phyloP scores from a whole-genome alignment of 2,888 invertebrate genomes.

The Zele albiditarsus region DNA sequence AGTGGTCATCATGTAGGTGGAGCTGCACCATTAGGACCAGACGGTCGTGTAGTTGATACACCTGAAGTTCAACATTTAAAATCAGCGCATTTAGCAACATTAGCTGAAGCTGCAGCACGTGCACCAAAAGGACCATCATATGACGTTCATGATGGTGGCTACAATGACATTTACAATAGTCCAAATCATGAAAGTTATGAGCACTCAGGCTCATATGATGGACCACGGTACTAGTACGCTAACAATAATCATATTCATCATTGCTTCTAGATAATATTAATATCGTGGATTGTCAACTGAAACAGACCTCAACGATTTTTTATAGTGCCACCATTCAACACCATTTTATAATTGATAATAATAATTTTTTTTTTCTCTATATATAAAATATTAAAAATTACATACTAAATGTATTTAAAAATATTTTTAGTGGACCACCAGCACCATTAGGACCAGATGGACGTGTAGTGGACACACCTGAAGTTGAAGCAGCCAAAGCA shows the following conservation, averaged over 20 bases:
- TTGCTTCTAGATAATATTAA: slow-evolving; percentile 32
- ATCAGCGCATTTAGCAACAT: slow-evolving; percentile 63
- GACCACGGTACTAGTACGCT: slow-evolving; percentile 43
- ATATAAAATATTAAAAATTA: too few species aligned
- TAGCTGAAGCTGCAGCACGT: slow-evolving; percentile 69
- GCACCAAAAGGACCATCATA: slow-evolving; percentile 62
- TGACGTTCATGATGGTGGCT: slow-evolving; percentile 55
- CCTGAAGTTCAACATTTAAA: slow-evolving; percentile 69
- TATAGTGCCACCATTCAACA: neutral
- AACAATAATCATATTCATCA: slow-evolving; percentile 34
- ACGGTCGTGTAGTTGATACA: slow-evolving; percentile 67
- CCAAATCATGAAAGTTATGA: slow-evolving; percentile 1
- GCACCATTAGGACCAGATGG: slow-evolving; percentile 70
- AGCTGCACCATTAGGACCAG: slow-evolving; percentile 65
- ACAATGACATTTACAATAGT: slow-evolving; percentile 28
- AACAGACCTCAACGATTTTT: neutral
- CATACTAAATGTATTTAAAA: neutral
- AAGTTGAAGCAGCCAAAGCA: slow-evolving; percentile 70
- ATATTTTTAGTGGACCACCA: slow-evolving; percentile 65
- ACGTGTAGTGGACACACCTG: slow-evolving; percentile 70
- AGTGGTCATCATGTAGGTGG: slow-evolving; percentile 52
- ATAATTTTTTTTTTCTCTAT: too few species aligned
- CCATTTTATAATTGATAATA: neutral
- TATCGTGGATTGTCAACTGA: neutral
- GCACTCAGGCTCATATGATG: slow-evolving; percentile 32